These are phyloP conservation scores for Hemichromis elongatus DNA, from an alignment of 2,113 vertebrate genomes.

Conservation along the genomic window DNA sequence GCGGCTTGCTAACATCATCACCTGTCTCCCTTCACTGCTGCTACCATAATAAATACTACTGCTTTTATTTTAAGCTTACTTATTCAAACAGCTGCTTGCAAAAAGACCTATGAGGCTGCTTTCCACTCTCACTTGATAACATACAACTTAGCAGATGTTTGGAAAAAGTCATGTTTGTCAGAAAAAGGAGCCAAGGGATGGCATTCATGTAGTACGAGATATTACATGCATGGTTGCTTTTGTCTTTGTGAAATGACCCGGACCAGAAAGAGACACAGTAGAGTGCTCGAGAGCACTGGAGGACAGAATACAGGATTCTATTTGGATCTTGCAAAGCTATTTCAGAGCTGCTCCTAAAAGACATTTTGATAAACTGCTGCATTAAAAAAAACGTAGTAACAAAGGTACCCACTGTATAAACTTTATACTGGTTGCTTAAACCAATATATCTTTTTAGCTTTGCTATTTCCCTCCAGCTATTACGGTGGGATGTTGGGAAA, in stretches of 20 bases:
- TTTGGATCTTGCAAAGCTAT: not conserved
- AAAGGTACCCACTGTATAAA: not conserved
- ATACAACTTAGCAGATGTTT: constrained; percentile 10
- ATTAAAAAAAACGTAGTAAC: not conserved
- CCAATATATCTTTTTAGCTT: not conserved
- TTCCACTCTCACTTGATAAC: not conserved
- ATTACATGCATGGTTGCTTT: constrained; percentile 20
- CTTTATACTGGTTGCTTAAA: not conserved
- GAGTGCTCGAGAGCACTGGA: not conserved
- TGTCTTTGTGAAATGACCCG: constrained; percentile 19
- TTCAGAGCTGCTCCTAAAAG: not conserved
- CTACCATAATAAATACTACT: not conserved
- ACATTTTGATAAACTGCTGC: not conserved
- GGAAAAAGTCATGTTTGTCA: not conserved
- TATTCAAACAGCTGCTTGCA: not conserved
- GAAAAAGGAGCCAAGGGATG: not conserved
- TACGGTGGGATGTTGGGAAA: not conserved
- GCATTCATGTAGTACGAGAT: not conserved
- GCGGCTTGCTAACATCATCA: not conserved
- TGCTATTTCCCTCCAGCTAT: not conserved
- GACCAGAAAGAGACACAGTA: not conserved
- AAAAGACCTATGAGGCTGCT: not conserved
- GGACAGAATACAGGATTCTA: not conserved
- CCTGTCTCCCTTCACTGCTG: not conserved
- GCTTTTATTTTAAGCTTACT: not conserved